Conservation (phyloP, 2,888 invertebrate genomes). For the Noctuana brunneofusca region DNA sequence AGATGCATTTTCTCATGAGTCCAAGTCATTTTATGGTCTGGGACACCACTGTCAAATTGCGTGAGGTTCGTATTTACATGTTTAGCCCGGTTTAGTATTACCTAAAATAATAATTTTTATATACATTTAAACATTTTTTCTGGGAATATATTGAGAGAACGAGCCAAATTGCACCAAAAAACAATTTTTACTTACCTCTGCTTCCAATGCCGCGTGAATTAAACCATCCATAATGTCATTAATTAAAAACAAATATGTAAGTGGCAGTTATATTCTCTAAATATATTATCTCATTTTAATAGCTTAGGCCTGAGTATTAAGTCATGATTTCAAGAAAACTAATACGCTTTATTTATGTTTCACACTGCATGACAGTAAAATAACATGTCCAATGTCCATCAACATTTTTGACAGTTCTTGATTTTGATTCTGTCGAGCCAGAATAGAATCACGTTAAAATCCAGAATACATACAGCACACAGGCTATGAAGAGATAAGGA, state of each 20-base stretch:
- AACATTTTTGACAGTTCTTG: constrained; percentile 72
- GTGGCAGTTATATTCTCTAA: constrained; percentile 66
- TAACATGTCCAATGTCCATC: constrained; percentile 80
- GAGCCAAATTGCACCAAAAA: constrained; percentile 50
- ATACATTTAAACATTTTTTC: constrained; percentile 40
- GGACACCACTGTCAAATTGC: constrained; percentile 75
- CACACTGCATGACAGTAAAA: constrained; percentile 81
- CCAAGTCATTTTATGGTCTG: constrained; percentile 82
- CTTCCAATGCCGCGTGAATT: constrained; percentile 83
- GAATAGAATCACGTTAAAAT: no score
- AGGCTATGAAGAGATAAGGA: no score
- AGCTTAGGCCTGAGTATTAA: constrained; percentile 75
- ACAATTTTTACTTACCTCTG: constrained; percentile 71
- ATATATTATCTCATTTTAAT: constrained; percentile 74
- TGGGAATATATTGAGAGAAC: constrained; percentile 33
- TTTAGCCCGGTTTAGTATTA: constrained; percentile 78
- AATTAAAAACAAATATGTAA: constrained; percentile 74
- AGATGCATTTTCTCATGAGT: constrained; percentile 79
- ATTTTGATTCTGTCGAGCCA: constrained; percentile 8
- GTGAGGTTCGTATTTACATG: constrained; percentile 76
- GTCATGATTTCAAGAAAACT: constrained; percentile 80
- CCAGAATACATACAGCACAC: neutral
- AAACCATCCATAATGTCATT: constrained; percentile 83
- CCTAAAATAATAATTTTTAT: constrained; percentile 58
- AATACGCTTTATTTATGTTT: constrained; percentile 82